Evolutionary conservation across 2,888 invertebrate species (phyloP).

Genomic region (Allophyes oxyacanthae): DNA sequence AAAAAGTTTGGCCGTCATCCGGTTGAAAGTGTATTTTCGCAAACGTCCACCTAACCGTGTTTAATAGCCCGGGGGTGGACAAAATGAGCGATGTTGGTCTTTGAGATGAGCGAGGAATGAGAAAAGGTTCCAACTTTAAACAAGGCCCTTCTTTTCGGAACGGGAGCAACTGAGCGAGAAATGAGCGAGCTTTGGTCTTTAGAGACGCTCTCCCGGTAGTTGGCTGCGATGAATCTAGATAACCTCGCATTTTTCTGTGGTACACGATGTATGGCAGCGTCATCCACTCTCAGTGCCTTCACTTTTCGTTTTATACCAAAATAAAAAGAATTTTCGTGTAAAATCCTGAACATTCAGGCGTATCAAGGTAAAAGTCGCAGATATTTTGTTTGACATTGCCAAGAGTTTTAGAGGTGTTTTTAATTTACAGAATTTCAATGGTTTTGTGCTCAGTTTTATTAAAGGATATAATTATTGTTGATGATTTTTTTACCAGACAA

Average conservation of each 20-base stretch:
- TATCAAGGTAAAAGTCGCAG: conserved; percentile 6
- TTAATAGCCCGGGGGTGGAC: conserved; percentile 40
- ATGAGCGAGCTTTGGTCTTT: conserved; percentile 49
- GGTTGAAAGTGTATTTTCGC: conserved; percentile 39
- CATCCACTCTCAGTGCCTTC: conserved; percentile 14
- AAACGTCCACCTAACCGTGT: conserved; percentile 36
- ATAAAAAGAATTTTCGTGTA: conserved; percentile 17
- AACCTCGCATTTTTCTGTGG: conserved; percentile 60
- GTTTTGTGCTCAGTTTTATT: neutral
- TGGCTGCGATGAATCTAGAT: conserved; percentile 55
- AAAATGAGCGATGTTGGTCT: conserved; percentile 34
- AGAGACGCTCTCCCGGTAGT: conserved; percentile 44
- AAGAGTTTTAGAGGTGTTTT: conserved; percentile 6
- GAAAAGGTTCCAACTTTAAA: conserved; percentile 6
- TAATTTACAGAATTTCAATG: conserved; percentile 13
- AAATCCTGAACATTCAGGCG: conserved; percentile 13
- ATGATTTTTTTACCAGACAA: neutral
- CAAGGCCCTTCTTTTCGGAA: neutral
- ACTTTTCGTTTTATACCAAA: conserved; percentile 11
- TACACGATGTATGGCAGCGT: conserved; percentile 32
- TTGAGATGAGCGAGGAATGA: conserved; percentile 24
- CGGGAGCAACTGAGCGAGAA: conserved; percentile 43
- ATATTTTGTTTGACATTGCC: neutral
- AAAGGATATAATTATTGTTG: neutral
- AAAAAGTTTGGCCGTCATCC: conserved; percentile 31